Evolutionary conservation across 37 sponge, comb jelly and placozoan genomes (phyloP), one percentile per base, ranked within the genome.

Genomic region (Spongilla lacustris): DNA sequence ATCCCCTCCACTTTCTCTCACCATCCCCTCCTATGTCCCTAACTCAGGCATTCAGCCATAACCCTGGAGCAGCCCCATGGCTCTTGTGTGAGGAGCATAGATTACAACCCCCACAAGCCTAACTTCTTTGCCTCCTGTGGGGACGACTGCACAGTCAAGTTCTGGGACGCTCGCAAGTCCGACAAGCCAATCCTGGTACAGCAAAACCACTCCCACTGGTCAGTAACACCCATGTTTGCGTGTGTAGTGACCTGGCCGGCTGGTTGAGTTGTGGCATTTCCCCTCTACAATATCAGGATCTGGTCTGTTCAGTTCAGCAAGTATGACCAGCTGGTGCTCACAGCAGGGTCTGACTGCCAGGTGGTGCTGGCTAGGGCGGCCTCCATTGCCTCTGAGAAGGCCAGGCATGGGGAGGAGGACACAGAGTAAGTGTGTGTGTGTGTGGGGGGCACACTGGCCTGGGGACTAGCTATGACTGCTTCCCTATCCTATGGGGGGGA

Each of bases 121-220:
- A 89, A 96, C 76, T 82, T 92, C 82, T 85, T 98, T 76, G 94
- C 91, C 50, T 89, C 99, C 11, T 96, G 99, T 87, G 99, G 99
- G 9, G 99, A 98, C 70, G 99, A 98, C 91, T 98, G 99, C 38
- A 71, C 68, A 0, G 83, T 91, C 35, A 92, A 95, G 80, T 98
- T 95, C 85, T 98, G 99, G 99, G 99, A 98, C 83, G 41, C 78
- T 14, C 70, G 99, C 19, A 89, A 95, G 68, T 80, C 87, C 13
- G 50, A 67, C 6, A 31, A 75, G n/a, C 97, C 97, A n/a, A 90
- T 98, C 50, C 67, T 91, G 14, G 88, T 88, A 26, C 48, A 93
- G 70, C 85, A 74, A 46, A 90, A 96, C 90, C 99, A 98, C 81
- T 95, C 97, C 29, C 99, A 98, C 80, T 98, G 99, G 99, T 95